Conservation (phyloP, 2,113 vertebrate genomes). For the Hirundichthys speculiger region DNA sequence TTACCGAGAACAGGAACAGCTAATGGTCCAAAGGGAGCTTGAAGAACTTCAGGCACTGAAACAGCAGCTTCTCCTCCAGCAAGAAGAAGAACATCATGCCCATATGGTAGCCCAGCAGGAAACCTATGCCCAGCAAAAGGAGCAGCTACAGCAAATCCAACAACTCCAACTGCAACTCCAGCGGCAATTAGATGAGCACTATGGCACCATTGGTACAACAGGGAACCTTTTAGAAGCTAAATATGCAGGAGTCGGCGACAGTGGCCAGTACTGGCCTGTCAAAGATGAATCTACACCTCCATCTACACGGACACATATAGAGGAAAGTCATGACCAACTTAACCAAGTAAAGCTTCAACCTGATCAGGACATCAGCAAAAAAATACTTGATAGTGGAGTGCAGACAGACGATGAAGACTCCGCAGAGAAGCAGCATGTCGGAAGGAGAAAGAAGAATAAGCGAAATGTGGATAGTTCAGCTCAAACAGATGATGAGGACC, state of each 20-base stretch:
- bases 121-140: slow-evolving; percentile 91
- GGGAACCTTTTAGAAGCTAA: slow-evolving; percentile 90
- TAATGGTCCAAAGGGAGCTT: slow-evolving; percentile 96
- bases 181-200: slow-evolving; percentile 93
- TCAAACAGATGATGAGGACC: slow-evolving; percentile 97
- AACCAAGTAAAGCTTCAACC: slow-evolving; percentile 84
- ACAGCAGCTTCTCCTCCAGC: slow-evolving; percentile 94
- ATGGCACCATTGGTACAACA: slow-evolving; percentile 70
- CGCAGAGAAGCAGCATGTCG: slow-evolving; percentile 85
- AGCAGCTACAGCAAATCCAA: slow-evolving; percentile 96
- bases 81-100: slow-evolving; percentile 96
- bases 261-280: slow-evolving; percentile 90
- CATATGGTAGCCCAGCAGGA: slow-evolving; percentile 97
- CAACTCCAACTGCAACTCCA: slow-evolving; percentile 96
- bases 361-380: slow-evolving; percentile 86
- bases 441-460: slow-evolving; percentile 86
- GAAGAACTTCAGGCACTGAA: slow-evolving; percentile 97
- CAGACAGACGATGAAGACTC: slow-evolving; percentile 98
- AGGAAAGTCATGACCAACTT: slow-evolving; percentile 84
- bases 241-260: slow-evolving; percentile 85
- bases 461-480: slow-evolving; percentile 92
- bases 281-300: slow-evolving; percentile 86
- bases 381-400: slow-evolving; percentile 92
- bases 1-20: slow-evolving; percentile 95
- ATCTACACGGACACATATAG: slow-evolving; percentile 77